Evolutionary conservation across 2,797 vertebrate species (phyloP).

Genomic region (Pseudochirops cupreus): DNA sequence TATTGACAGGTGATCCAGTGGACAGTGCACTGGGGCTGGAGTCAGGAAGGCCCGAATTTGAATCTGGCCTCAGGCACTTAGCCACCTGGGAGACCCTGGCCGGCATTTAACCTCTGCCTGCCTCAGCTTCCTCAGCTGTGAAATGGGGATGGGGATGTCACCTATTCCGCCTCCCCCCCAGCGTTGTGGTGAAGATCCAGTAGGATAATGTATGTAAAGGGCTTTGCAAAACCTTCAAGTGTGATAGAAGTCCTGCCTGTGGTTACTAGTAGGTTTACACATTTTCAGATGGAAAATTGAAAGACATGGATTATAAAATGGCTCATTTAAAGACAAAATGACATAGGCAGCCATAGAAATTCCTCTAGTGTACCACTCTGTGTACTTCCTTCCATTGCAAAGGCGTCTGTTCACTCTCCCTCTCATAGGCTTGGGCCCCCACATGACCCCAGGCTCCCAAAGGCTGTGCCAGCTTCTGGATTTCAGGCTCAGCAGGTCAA

Average conservation of each 20-base stretch:
- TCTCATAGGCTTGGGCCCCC: no score
- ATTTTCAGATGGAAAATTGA: background rate
- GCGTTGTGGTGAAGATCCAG: background rate
- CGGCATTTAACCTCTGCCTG: no score
- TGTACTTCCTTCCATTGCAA: no score
- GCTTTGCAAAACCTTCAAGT: background rate
- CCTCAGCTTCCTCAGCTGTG: background rate
- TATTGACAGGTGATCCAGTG: background rate
- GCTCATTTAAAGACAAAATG: background rate
- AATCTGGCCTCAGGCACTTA: background rate
- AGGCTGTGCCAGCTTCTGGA: no score
- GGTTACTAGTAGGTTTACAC: background rate
- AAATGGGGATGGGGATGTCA: background rate
- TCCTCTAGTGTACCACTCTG: background rate
- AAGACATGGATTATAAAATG: background rate
- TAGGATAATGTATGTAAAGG: background rate
- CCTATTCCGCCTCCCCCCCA: background rate
- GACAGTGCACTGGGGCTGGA: background rate
- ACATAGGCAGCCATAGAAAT: background rate
- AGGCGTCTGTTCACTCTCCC: no score
- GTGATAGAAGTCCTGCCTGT: background rate
- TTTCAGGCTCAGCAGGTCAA: background rate
- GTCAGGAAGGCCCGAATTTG: background rate
- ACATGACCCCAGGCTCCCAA: no score
- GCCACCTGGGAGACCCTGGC: no score